Conservation (phyloP, 2,797 vertebrate genomes). For the Gallirallus australis region DNA sequence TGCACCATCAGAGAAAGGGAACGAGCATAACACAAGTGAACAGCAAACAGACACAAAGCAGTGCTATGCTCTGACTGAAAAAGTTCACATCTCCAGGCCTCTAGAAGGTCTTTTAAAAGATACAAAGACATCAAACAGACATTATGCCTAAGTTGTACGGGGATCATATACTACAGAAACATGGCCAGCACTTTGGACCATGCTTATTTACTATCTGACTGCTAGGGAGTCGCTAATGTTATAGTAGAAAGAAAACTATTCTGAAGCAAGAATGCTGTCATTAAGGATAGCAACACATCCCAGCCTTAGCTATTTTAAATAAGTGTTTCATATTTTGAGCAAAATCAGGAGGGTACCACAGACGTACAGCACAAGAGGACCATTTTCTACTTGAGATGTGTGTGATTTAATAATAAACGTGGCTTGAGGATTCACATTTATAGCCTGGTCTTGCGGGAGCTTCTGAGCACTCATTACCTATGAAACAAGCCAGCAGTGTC, state of each 20-base stretch:
- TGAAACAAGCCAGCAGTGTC: background rate
- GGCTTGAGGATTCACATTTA: background rate
- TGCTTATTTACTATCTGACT: background rate
- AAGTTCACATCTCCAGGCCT: background rate
- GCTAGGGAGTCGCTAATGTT: background rate
- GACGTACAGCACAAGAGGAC: background rate
- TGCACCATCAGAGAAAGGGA: background rate
- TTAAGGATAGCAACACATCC: background rate
- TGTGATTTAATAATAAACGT: conserved; percentile 1
- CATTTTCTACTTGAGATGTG: background rate
- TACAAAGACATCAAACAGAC: background rate
- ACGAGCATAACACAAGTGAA: background rate
- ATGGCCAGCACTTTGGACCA: background rate
- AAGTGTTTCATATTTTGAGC: background rate
- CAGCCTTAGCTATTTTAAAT: background rate
- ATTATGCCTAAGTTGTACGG: background rate
- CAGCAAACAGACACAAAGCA: fast-evolving
- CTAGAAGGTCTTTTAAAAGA: background rate
- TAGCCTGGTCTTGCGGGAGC: background rate
- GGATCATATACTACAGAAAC: background rate
- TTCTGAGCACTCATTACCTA: background rate
- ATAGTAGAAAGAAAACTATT: background rate
- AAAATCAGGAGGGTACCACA: background rate
- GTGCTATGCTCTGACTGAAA: background rate
- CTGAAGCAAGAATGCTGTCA: background rate